phyloP scores from a whole-genome alignment of 2,888 invertebrate genomes.

The Andrena flavipes region DNA sequence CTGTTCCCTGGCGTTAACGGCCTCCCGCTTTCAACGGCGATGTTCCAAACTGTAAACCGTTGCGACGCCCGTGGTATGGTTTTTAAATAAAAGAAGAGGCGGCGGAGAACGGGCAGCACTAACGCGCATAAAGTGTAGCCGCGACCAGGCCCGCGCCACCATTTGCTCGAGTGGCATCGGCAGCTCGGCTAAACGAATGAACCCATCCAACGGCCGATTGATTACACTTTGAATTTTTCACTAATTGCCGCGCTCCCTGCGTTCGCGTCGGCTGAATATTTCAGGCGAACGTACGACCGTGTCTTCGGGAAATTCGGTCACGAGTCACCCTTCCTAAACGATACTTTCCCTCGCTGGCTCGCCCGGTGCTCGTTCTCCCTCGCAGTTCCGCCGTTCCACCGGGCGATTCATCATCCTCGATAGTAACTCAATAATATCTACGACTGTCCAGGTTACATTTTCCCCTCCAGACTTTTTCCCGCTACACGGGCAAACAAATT shows the following conservation, averaged over 20 bases:
- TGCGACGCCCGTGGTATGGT: not conserved
- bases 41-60: not conserved
- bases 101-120: not conserved
- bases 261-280: conserved; percentile 16
- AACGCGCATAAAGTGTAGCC: conserved; percentile 6
- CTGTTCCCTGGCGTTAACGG: not conserved
- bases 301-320: conserved; percentile 33
- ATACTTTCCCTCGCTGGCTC: not conserved
- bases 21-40: not conserved
- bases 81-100: not conserved
- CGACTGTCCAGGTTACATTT: too few relatives aligned
- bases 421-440: conserved; percentile 10
- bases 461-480: not conserved
- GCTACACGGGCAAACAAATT: not conserved
- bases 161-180: conserved; percentile 19
- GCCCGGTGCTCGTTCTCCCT: not conserved
- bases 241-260: conserved; percentile 36
- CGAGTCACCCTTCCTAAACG: conserved; percentile 8
- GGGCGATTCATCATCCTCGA: not conserved
- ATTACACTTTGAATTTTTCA: conserved; percentile 53
- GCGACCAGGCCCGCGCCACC: not conserved
- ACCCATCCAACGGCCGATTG: conserved; percentile 27
- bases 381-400: not conserved
- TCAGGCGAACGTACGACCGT: conserved; percentile 1
- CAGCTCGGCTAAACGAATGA: conserved; percentile 22